Base-by-base conservation (phyloP, 2,888 invertebrate species). In the Galeruca laticollis region DNA sequence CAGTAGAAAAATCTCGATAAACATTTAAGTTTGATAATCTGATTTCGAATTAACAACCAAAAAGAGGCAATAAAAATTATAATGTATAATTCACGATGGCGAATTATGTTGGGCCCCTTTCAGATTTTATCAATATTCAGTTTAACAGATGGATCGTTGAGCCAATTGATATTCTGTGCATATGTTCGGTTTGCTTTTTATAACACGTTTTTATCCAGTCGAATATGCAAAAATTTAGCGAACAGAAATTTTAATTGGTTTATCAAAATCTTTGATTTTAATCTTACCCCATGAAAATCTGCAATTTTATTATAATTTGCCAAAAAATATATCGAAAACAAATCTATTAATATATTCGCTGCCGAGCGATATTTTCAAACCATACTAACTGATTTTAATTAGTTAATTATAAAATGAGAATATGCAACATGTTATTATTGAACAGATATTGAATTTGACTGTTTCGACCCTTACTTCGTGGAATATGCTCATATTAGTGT, bases 171-270 rank as follows among this genome's bases (percentile, higher is more conserved):
- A 40, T n/a, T 40, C 40, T 40, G 40, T 2, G 40, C 40, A n/a
- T 40, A 40, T 40, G 40, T 40, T 40, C n/a, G 40, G 40, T 40
- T 40, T 40, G n/a, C 13, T 40, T 40, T 37, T 40, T 40, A 40
- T n/a, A 40, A 6, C 40, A 6, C n/a, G 4, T n/a, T 40, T 40
- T 40, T 40, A 40, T 40, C 4, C 40, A 6, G n/a, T 40, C 13
- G 5, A n/a, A 40, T 40, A 40, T 40, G 40, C 40, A 40, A 40
- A 40, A 40, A 40, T 40, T 6, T 4, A n/a, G 13, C n/a, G 40
- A n/a, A 6, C 40, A 13, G 6, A 40, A 40, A 40, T 6, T 13
- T n/a, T 40, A n/a, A 40, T 26, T 26, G 3, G 26, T 26, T 26
- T 6, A 26, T 5, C 26, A 5, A 3, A 26, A 26, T 26, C 26